phyloP scores from a whole-genome alignment of 2,113 vertebrate species.

The Drymodes brunneopygia region DNA sequence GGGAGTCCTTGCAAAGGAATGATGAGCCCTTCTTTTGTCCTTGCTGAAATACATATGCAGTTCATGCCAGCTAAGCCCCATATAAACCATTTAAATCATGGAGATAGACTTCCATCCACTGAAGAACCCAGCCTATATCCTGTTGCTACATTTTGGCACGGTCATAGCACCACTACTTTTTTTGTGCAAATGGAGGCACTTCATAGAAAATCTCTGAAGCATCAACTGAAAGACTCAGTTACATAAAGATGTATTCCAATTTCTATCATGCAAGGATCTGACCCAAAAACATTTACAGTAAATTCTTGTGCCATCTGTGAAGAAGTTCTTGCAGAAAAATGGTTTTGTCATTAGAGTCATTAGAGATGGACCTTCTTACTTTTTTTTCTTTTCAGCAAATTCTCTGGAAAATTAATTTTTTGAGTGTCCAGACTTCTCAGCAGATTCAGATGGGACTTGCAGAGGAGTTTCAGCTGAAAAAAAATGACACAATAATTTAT shows the following conservation, averaged over 20 bases:
- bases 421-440: neutral
- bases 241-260: neutral
- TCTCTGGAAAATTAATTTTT: neutral
- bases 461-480: neutral
- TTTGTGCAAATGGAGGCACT: neutral
- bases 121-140: neutral
- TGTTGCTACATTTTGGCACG: neutral
- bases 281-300: neutral
- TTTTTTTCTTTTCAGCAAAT: neutral
- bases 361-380: neutral
- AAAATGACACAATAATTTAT: neutral
- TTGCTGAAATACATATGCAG: neutral
- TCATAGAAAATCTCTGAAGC: neutral
- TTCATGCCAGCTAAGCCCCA: neutral
- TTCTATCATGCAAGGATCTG: neutral
- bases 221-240: neutral
- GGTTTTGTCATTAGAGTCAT: neutral
- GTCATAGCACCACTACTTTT: neutral
- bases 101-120: neutral
- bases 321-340: neutral
- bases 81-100: neutral
- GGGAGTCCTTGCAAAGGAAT: neutral
- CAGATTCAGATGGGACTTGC: neutral
- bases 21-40: neutral
- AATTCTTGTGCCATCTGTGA: neutral